Evolutionary conservation across 2,888 invertebrate genomes (phyloP).

Genomic region (Notodonta ziczac): DNA sequence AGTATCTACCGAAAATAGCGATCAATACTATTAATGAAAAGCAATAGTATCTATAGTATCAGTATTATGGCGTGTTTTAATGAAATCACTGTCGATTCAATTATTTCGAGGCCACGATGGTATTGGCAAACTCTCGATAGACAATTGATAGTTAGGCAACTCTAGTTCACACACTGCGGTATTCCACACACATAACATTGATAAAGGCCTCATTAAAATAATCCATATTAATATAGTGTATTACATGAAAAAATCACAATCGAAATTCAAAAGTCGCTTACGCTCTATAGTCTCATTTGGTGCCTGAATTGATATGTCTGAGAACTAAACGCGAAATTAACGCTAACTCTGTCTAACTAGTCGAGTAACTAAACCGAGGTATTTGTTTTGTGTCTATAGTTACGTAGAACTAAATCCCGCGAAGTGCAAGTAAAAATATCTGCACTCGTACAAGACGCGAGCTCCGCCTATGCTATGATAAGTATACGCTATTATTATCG

Average conservation of each 20-base stretch:
- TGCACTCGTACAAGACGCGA: constrained; percentile 62
- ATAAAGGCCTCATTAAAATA: constrained; percentile 49
- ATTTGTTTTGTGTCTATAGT: constrained; percentile 79
- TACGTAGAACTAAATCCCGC: constrained; percentile 69
- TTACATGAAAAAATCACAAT: constrained; percentile 66
- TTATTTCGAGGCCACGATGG: too few relatives aligned
- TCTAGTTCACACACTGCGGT: constrained; percentile 16
- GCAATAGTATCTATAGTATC: too few relatives aligned
- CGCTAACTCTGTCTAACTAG: constrained; percentile 76
- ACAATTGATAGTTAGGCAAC: too few relatives aligned
- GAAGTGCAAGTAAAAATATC: constrained; percentile 66
- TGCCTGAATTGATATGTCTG: constrained; percentile 83
- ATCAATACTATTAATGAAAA: too few relatives aligned
- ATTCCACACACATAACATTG: constrained; percentile 33
- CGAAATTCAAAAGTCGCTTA: constrained; percentile 73
- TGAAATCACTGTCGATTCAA: too few relatives aligned
- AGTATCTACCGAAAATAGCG: too few relatives aligned
- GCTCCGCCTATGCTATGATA: constrained; percentile 74
- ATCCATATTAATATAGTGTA: constrained; percentile 30
- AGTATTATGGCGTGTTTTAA: too few relatives aligned
- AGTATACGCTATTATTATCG: constrained; percentile 82
- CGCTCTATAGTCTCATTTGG: constrained; percentile 78
- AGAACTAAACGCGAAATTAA: constrained; percentile 80
- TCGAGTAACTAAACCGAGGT: constrained; percentile 81
- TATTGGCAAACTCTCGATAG: too few relatives aligned